Percentiles rank a stretch among this genome's conserved stretches.
Evolutionary conservation across 2,888 invertebrate genomes (phyloP).

Genomic region (Anthophora plumipes): DNA sequence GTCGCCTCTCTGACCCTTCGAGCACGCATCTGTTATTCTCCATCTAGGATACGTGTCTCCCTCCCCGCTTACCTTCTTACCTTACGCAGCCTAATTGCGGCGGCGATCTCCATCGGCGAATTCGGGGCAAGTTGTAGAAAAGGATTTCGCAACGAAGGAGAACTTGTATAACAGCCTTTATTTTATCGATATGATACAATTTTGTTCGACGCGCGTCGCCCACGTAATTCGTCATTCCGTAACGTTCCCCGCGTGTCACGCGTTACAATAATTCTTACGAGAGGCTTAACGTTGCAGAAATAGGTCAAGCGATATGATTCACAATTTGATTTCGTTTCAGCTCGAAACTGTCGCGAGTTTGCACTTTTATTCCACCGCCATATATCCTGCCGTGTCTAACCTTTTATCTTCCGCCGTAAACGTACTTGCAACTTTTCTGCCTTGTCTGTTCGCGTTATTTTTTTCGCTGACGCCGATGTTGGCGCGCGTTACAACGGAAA

Average conservation of each 20-base stretch:
- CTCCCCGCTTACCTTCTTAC: no score
- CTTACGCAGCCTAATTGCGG: no score
- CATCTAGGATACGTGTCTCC: neutral
- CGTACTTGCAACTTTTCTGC: neutral
- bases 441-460: neutral
- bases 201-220: slow-evolving; percentile 55
- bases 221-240: slow-evolving; percentile 13
- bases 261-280: slow-evolving; percentile 49
- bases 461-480: neutral
- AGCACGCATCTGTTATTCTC: slow-evolving; percentile 62
- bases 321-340: slow-evolving; percentile 52
- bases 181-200: slow-evolving; percentile 77
- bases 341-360: slow-evolving; percentile 30
- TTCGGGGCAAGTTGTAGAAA: neutral
- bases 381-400: neutral
- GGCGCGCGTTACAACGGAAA: slow-evolving; percentile 7
- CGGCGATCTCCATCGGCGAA: neutral
- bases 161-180: slow-evolving; percentile 82
- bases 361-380: neutral
- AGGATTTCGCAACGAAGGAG: slow-evolving; percentile 3
- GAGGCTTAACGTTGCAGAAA: slow-evolving; percentile 58
- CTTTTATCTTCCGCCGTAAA: neutral
- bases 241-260: slow-evolving; percentile 6
- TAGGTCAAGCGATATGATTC: slow-evolving; percentile 65
- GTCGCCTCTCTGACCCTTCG: slow-evolving; percentile 49